Evolutionary conservation across 2,888 invertebrate species (phyloP).

Genomic region (Mythimna ferrago): DNA sequence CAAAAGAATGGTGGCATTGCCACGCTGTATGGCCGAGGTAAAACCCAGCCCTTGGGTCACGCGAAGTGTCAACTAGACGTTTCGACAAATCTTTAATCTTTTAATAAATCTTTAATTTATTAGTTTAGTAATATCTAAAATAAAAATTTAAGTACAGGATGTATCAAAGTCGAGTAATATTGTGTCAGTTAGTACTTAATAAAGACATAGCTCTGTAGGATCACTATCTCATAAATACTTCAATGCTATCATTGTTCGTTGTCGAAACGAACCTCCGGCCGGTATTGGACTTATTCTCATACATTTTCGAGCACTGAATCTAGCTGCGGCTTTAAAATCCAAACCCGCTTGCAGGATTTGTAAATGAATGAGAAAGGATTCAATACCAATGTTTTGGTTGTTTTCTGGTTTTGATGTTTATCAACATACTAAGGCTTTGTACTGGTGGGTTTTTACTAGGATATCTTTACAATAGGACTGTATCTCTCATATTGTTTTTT

Average conservation of each 20-base stretch:
- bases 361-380: constrained; percentile 27
- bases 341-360: constrained; percentile 14
- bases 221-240: constrained; percentile 9
- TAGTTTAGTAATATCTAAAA: too few relatives aligned
- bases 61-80: too few relatives aligned
- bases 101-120: too few relatives aligned
- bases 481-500: too few relatives aligned
- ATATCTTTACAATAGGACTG: too few relatives aligned
- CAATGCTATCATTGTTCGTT: not conserved
- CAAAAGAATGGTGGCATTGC: too few relatives aligned
- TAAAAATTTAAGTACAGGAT: too few relatives aligned
- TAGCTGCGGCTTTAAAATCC: constrained; percentile 21
- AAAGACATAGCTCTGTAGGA: constrained; percentile 2
- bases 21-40: too few relatives aligned
- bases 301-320: constrained; percentile 32
- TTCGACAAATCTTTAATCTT: too few relatives aligned
- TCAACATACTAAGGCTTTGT: not conserved
- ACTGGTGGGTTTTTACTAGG: not conserved
- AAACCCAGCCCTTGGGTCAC: too few relatives aligned
- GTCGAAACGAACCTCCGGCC: not conserved
- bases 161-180: not conserved
- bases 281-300: constrained; percentile 26
- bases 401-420: not conserved
- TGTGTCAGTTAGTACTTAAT: not conserved
- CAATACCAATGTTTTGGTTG: not conserved